Percentiles rank a stretch among this genome's conserved stretches.
These are phyloP conservation scores for Diceros bicornis DNA, from an alignment of 2,797 vertebrate genomes.

Conservation along the genomic window DNA sequence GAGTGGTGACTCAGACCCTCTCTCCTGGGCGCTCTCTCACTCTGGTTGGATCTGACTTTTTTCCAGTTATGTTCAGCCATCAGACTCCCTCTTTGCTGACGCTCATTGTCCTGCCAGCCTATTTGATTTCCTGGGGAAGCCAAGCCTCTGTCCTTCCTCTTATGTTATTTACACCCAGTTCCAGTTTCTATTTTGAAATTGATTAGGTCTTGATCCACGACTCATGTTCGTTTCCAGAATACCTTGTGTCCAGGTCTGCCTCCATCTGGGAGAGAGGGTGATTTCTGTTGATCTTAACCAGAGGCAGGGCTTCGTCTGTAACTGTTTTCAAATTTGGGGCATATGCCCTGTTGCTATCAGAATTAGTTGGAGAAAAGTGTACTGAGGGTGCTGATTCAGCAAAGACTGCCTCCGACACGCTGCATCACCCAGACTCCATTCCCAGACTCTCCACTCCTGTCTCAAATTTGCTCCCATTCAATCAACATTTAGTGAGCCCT, in stretches of 20 bases:
- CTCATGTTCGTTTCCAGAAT: background rate
- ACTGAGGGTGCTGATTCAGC: background rate
- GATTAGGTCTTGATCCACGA: constrained; percentile 56
- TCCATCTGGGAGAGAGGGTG: background rate
- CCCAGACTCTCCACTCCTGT: background rate
- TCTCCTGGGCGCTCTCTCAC: background rate
- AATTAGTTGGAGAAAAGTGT: background rate
- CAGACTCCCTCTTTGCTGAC: background rate
- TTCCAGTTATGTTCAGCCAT: background rate
- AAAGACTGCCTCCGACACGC: background rate
- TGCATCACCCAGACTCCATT: background rate
- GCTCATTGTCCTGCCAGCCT: background rate
- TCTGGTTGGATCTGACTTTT: background rate
- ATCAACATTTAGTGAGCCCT: background rate
- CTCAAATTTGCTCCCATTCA: background rate
- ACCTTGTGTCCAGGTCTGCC: background rate
- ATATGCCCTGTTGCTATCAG: background rate
- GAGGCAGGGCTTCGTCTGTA: background rate
- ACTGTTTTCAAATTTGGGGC: background rate
- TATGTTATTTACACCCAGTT: constrained; percentile 39
- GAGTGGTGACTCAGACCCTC: constrained; percentile 71
- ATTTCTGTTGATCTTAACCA: background rate
- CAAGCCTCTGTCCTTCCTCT: constrained; percentile 42
- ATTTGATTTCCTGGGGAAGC: background rate
- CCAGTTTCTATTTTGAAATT: constrained; percentile 74